Base-by-base conservation (phyloP, 2,888 invertebrate genomes). In the Patella pellucida region DNA sequence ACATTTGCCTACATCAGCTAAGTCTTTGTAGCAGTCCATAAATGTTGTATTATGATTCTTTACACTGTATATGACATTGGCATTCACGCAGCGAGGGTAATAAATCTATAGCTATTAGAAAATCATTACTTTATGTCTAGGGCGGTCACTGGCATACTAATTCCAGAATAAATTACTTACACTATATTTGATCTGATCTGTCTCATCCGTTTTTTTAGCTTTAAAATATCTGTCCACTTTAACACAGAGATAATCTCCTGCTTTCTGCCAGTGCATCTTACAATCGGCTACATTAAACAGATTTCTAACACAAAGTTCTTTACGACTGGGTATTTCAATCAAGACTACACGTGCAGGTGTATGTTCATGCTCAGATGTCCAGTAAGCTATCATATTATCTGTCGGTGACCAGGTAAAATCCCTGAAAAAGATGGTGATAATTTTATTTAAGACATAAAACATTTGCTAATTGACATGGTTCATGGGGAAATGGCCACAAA, bases 351-450 rank as follows among this genome's bases (percentile, higher is more conserved):
- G 94, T 1, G 98, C 98, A 14, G 99, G 98, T 0, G 97, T 97
- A 89, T 98, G 97, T 52, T 90, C 87, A 89, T 97, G 95, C 92
- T 99, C 99, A 0, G 98, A 97, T 4, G 98, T 97, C 98, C 99
- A 99, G 91, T 98, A 99, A 0, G 98, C 98, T 70, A 99, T 94
- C 54, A 96, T 93, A 89, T 98, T 98, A 90, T 98, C 97, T 0
- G 97, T 96, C 0, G 99, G 99, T 0, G 98, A 99, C 99, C 99
- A 99, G 84, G 95, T 95, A 92, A 99, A 99, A 88, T 98, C 97
- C 82, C 96, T 94, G 85, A 12, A 74, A 73, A 52, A 67, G n/a
- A 16, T 31, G 31, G 5, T 31, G 31, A 41, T 9, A 41, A 41
- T 41, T 41, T 7, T 1, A 41, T 41, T 9, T 9, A 41, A 41